Conservation (phyloP, 2,797 vertebrate species). For the Melanotaenia boesemani region DNA sequence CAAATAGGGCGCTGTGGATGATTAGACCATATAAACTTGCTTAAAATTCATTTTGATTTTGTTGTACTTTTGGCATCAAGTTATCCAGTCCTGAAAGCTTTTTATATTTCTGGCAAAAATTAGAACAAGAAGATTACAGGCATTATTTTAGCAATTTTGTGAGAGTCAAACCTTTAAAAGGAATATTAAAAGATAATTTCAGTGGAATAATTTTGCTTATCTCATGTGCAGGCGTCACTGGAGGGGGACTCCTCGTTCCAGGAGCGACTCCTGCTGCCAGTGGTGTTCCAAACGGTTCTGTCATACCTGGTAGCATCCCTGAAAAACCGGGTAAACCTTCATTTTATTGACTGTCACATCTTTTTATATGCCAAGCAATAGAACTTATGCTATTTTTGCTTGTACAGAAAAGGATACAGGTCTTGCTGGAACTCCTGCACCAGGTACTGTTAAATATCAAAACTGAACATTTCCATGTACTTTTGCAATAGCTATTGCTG, state of each 20-base stretch:
- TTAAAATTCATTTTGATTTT: no score
- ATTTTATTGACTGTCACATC: not conserved
- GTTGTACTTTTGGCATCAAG: no score
- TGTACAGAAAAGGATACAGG: slow-evolving; percentile 70
- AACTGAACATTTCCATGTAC: not conserved
- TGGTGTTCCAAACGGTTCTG: slow-evolving; percentile 59
- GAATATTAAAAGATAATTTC: not conserved
- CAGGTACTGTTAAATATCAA: slow-evolving; percentile 67
- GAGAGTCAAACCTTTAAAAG: no score
- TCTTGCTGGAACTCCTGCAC: slow-evolving; percentile 67
- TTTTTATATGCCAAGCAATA: not conserved
- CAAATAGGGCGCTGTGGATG: no score
- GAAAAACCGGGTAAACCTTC: slow-evolving; percentile 68
- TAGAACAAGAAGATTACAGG: no score
- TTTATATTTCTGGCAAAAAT: no score
- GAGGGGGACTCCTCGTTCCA: slow-evolving; percentile 55
- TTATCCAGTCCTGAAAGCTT: no score
- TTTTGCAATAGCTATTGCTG: not conserved
- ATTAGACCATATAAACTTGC: no score
- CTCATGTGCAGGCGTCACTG: slow-evolving; percentile 47
- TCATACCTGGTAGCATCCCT: slow-evolving; percentile 57
- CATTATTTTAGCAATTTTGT: no score
- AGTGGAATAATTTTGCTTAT: not conserved
- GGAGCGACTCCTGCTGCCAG: slow-evolving; percentile 63
- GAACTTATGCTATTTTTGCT: slow-evolving; percentile 16